Percentiles rank a stretch among this genome's conserved stretches.
These are phyloP conservation scores for Callyntrura guangdongensis DNA, from an alignment of 2,888 invertebrate species.

Conservation along the genomic window DNA sequence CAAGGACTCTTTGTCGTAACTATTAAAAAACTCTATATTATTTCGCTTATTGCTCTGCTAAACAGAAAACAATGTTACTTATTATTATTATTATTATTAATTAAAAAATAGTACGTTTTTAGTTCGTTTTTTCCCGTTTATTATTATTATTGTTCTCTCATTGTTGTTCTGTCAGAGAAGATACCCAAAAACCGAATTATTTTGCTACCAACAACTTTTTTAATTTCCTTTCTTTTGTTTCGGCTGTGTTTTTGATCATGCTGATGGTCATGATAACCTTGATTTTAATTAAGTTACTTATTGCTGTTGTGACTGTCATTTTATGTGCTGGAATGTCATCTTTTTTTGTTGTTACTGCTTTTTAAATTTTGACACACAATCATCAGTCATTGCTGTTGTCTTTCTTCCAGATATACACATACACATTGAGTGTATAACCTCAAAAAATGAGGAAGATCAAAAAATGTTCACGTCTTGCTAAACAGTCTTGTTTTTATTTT, in stretches of 20 bases:
- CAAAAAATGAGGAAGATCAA: too few relatives aligned
- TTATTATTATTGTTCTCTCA: too few relatives aligned
- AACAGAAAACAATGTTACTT: conserved; percentile 19
- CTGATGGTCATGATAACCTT: neutral
- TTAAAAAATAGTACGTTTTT: conserved; percentile 1
- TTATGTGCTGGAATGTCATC: neutral
- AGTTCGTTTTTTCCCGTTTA: neutral
- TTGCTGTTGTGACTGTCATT: neutral
- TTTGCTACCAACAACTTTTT: neutral
- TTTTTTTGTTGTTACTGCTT: neutral
- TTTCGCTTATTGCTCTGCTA: conserved; percentile 77
- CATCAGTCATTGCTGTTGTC: too few relatives aligned
- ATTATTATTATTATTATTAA: conserved; percentile 1
- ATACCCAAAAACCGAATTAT: neutral
- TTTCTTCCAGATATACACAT: too few relatives aligned
- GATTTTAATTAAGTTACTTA: neutral
- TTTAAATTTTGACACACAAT: neutral
- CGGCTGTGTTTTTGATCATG: neutral
- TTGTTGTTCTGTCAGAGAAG: neutral
- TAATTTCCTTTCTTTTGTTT: neutral
- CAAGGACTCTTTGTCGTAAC: conserved; percentile 82
- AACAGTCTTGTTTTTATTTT: too few relatives aligned
- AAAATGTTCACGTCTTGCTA: too few relatives aligned
- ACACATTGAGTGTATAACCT: too few relatives aligned
- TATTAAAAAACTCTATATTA: conserved; percentile 77